Base-by-base conservation (phyloP, 2,797 vertebrate species). In the Poecile montanus region DNA sequence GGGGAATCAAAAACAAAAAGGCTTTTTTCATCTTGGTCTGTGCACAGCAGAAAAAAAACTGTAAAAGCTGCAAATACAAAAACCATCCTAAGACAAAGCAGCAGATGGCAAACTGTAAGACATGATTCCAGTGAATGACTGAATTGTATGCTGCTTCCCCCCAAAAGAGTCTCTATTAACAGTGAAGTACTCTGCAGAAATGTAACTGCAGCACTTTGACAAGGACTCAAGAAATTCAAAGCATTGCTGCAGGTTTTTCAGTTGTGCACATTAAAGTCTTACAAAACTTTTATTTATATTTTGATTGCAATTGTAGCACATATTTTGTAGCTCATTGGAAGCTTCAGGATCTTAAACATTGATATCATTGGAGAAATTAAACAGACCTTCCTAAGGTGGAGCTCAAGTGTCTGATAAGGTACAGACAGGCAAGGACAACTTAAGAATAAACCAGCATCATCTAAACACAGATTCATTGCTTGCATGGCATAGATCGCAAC, bases 51-150 rank as follows among this genome's bases (percentile, higher is more conserved):
- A 91, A 95, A 78, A 89, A 66, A 16, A 54, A 3, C 36, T 53
- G 50, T 66, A 85, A 71, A 96, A 93, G 80, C 68, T 92, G 78
- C 86, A 91, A 93, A 91, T n/a, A 94, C 89, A 91, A 92, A 57
- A 63, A 61, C 15, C 70, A 75, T 63, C 91, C 65, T 60, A 85
- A 92, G 80, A 83, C 81, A 91, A 93, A 89, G 81, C 56, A 93
- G 84, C 94, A 96, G 91, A 93, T 94, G 93, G 89, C 91, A 94
- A 94, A 89, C 88, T 91, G 72, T 58, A 84, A 51, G 62, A 88
- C 70, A 34, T 38, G 76, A 81, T 56, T 91, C 73, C 56, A 84
- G 8, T 81, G 70, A 94, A 85, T 83, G 85, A 75, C 62, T 72
- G 89, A 92, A 93, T 54, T 92, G 75, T 80, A 74, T 15, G 47